These are phyloP conservation scores for Lepetodrilus schrolli DNA, from an alignment of 2,888 invertebrate species.

Conservation along the genomic window DNA sequence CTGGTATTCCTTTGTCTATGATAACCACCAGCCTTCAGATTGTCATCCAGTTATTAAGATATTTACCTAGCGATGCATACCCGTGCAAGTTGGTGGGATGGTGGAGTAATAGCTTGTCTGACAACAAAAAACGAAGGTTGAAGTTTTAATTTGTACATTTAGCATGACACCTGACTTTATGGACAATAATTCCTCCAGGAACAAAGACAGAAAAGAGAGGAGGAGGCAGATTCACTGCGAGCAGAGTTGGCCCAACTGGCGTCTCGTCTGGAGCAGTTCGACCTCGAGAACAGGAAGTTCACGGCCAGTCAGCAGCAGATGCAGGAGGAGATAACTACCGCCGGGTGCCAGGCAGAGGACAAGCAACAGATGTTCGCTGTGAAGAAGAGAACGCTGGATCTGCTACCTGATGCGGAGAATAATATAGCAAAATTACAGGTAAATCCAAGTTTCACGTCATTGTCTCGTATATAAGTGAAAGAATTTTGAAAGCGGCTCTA, in stretches of 20 bases:
- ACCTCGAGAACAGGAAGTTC: conserved; percentile 69
- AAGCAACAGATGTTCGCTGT: conserved; percentile 72
- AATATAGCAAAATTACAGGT: conserved; percentile 75
- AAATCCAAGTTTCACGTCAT: too few relatives aligned
- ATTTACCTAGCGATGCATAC: too few relatives aligned
- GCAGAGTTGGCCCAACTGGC: conserved; percentile 65
- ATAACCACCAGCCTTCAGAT: too few relatives aligned
- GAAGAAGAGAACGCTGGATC: conserved; percentile 78
- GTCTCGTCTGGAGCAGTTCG: conserved; percentile 65
- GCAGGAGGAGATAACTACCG: conserved; percentile 73
- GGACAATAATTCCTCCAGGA: too few relatives aligned
- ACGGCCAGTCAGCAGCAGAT: conserved; percentile 69
- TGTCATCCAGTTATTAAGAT: too few relatives aligned
- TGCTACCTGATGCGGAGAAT: conserved; percentile 80
- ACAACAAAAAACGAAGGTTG: too few relatives aligned
- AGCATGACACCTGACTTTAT: too few relatives aligned
- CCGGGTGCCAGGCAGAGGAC: conserved; percentile 72
- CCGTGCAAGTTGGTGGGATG: too few relatives aligned
- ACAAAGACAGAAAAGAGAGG: conserved; percentile 69
- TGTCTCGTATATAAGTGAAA: not conserved
- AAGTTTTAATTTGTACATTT: too few relatives aligned
- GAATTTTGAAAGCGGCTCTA: not conserved
- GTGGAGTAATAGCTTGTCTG: too few relatives aligned
- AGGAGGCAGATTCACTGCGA: conserved; percentile 68
- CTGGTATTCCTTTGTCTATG: too few relatives aligned